A percentile compares a stretch with the other conserved stretches of the same genome.
Conservation (phyloP, 2,888 invertebrate species). For the Volucella inanis region DNA sequence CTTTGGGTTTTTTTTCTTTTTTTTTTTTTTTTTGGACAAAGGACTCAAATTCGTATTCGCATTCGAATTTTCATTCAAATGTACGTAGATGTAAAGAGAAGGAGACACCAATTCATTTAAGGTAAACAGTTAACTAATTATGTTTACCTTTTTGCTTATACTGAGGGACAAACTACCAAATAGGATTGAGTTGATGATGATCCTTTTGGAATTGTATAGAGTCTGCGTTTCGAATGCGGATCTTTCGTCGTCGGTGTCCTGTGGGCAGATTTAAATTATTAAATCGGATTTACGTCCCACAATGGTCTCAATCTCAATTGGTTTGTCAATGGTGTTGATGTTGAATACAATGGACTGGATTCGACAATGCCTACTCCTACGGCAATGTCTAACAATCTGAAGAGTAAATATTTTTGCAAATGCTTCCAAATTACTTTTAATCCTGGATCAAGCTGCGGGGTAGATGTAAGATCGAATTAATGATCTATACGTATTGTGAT, state of each 20-base stretch:
- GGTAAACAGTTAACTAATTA: constrained; percentile 72
- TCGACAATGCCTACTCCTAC: constrained; percentile 9
- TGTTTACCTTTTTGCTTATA: constrained; percentile 72
- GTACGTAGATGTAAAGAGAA: constrained; percentile 25
- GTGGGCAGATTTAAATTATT: constrained; percentile 63
- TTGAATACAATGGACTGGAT: constrained; percentile 12
- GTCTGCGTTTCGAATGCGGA: constrained; percentile 43
- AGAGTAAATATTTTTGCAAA: constrained; percentile 68
- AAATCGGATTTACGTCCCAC: constrained; percentile 63
- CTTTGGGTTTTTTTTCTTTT: neutral
- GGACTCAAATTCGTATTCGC: neutral
- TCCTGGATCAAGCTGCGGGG: constrained; percentile 45
- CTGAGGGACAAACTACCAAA: constrained; percentile 36
- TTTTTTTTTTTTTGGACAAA: neutral
- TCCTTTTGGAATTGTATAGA: constrained; percentile 34
- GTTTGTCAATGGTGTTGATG: constrained; percentile 5
- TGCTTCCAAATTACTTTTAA: constrained; percentile 65
- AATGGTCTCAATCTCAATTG: constrained; percentile 38
- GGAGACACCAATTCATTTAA: constrained; percentile 50
- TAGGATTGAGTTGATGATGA: constrained; percentile 31
- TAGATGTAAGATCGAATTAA: constrained; percentile 17
- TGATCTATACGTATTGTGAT: constrained; percentile 34
- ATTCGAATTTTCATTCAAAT: too few relatives aligned
- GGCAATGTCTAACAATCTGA: constrained; percentile 10
- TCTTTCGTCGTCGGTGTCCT: constrained; percentile 27